Base-by-base conservation (phyloP, 1,140 invertebrate genomes). In the Drosophila suzukii region DNA sequence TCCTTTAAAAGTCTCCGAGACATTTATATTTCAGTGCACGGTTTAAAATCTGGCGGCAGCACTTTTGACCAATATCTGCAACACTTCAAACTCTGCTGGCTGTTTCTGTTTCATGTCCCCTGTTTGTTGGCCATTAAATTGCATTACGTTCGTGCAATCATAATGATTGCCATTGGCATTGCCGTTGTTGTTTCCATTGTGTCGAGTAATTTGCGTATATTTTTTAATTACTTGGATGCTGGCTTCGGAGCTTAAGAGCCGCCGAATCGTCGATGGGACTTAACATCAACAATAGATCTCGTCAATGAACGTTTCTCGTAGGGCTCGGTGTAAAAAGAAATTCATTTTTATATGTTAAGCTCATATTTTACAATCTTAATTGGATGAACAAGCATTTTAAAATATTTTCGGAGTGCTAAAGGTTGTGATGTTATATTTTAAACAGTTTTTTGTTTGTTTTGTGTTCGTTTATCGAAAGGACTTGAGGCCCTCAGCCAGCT, bases 11-110 rank as follows among this genome's bases (percentile, higher is more conserved):
- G 27, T 27, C 27, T 27, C 3, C 1, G 27, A 27, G 1, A 27
- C 3, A 6, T 39, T 6, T 6, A 6, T 6, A 39, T 39, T 39
- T 39, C 38, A 54, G 60, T 68, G 65, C 41, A 50, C 3, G 8
- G 11, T 34, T 32, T 8, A 13, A 70, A 67, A 38, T 55, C 66
- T 62, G 34, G 13, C 17, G 75, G 67, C 61, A 66, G 80, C 72
- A 89, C 80, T 84, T 89, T 78, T 89, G 77, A 83, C 84, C 84
- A 88, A 89, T 78, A 89, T 88, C 84, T 89, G 84, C 76, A 88
- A 78, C 84, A 88, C 84, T 88, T 89, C 73, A 89, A 75, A 79
- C 75, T 81, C 60, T 53, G 47, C 65, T 68, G 65, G 38, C 47
- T 66, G 65, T 38, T 66, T 68, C 60, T 36, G 65, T 53, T 68